phyloP scores from a whole-genome alignment of 1,140 invertebrate genomes.

The Pachyrhynchus sulphureomaculatus region DNA sequence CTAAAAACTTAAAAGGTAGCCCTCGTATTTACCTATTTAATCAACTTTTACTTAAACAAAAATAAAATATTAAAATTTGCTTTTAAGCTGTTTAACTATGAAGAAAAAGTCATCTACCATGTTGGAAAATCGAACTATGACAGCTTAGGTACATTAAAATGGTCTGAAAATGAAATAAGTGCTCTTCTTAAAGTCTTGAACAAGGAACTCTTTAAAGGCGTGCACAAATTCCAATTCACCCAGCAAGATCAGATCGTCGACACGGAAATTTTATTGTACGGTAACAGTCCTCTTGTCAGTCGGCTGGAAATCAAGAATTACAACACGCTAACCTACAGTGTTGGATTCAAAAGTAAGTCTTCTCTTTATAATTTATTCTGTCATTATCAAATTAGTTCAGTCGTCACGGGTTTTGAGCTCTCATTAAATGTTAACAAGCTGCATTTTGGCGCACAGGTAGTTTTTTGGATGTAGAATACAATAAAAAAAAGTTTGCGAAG shows the following conservation, averaged over 20 bases:
- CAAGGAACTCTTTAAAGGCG: slow-evolving; percentile 56
- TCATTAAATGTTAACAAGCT: no score
- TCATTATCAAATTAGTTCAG: not conserved
- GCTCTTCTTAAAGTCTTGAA: slow-evolving; percentile 55
- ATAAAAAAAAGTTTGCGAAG: no score
- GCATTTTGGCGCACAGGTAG: no score
- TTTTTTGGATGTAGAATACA: no score
- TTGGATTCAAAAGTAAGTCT: slow-evolving; percentile 55
- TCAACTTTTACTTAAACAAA: no score
- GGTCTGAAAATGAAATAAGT: slow-evolving; percentile 50
- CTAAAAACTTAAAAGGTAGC: no score
- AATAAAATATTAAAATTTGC: no score
- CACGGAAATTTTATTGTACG: slow-evolving; percentile 54
- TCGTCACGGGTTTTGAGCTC: no score
- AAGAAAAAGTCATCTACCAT: slow-evolving; percentile 1
- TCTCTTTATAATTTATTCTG: not conserved
- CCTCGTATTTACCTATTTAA: no score
- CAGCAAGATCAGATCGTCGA: slow-evolving; percentile 57
- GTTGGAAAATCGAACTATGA: slow-evolving; percentile 36
- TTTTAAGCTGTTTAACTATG: slow-evolving; percentile 16
- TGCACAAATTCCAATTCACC: slow-evolving; percentile 52
- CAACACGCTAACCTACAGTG: slow-evolving; percentile 58
- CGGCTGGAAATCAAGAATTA: slow-evolving; percentile 58
- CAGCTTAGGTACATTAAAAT: slow-evolving; percentile 52
- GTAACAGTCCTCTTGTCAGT: slow-evolving; percentile 53